phyloP scores from a whole-genome alignment of 2,888 invertebrate genomes.

The Mythimna ferrago region DNA sequence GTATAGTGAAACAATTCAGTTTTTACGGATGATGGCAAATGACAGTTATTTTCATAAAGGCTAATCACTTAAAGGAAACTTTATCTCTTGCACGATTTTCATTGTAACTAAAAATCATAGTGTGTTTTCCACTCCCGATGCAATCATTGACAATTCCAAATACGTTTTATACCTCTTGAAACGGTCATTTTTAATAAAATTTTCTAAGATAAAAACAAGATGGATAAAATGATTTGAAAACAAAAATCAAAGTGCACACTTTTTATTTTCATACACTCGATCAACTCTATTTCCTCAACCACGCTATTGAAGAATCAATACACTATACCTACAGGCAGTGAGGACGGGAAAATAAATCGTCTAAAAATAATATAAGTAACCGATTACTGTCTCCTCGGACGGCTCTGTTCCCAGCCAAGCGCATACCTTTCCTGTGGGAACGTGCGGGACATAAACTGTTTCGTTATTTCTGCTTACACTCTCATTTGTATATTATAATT shows the following conservation, averaged over 20 bases:
- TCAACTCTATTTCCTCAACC: background rate
- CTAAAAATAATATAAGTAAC: constrained; percentile 16
- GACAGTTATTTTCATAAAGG: background rate
- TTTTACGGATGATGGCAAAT: no score
- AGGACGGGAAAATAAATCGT: background rate
- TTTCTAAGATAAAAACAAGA: no score
- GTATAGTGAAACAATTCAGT: no score
- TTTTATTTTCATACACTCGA: background rate
- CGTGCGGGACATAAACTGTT: constrained; percentile 89
- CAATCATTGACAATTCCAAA: background rate
- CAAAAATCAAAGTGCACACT: no score
- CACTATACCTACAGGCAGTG: background rate
- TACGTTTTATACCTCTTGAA: background rate
- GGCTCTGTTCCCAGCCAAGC: constrained; percentile 71
- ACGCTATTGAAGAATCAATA: no score
- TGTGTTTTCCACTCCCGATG: background rate
- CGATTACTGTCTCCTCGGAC: constrained; percentile 67
- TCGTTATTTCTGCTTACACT: constrained; percentile 89
- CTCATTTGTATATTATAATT: constrained; percentile 91
- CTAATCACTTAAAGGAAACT: no score
- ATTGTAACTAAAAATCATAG: background rate
- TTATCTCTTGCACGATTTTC: background rate
- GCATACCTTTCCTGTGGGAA: constrained; percentile 91
- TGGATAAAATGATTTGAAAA: background rate
- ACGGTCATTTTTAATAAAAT: no score